phyloP scores from a whole-genome alignment of 1,140 invertebrate genomes.

The Drosophila quadrilineata region DNA sequence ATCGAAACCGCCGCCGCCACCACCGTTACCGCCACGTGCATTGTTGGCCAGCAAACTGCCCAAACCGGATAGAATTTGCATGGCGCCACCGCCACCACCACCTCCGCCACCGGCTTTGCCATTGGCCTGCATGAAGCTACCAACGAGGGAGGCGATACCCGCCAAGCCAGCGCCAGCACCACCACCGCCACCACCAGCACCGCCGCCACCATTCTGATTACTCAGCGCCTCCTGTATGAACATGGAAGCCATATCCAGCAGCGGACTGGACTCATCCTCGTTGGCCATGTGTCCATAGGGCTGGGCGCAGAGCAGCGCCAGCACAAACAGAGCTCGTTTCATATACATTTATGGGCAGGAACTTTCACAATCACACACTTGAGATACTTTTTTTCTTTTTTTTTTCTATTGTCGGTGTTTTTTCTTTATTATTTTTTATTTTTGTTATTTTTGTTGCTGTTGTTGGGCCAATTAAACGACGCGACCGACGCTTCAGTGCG shows the following conservation, averaged over 20 bases:
- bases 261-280: constrained; percentile 82
- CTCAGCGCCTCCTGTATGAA: constrained; percentile 83
- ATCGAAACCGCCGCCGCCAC: constrained; percentile 73
- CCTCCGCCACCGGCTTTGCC: constrained; percentile 68
- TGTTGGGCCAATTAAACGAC: constrained; percentile 64
- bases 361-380: constrained; percentile 80
- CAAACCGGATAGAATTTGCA: constrained; percentile 81
- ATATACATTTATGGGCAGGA: constrained; percentile 70
- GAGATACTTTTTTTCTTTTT: constrained; percentile 57
- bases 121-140: constrained; percentile 84
- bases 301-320: constrained; percentile 67
- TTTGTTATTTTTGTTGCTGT: constrained; percentile 9
- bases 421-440: background rate
- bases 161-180: constrained; percentile 81
- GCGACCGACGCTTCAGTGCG: constrained; percentile 64
- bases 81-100: constrained; percentile 66
- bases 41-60: constrained; percentile 76
- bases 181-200: constrained; percentile 70
- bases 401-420: background rate
- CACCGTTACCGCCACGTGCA: constrained; percentile 45
- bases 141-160: constrained; percentile 81
- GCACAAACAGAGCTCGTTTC: constrained; percentile 63
- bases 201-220: constrained; percentile 81
- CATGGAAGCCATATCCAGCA: constrained; percentile 83
- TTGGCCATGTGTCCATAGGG: constrained; percentile 64